phyloP scores from a whole-genome alignment of 2,797 vertebrate species.

The Malacoctenus gilli region DNA sequence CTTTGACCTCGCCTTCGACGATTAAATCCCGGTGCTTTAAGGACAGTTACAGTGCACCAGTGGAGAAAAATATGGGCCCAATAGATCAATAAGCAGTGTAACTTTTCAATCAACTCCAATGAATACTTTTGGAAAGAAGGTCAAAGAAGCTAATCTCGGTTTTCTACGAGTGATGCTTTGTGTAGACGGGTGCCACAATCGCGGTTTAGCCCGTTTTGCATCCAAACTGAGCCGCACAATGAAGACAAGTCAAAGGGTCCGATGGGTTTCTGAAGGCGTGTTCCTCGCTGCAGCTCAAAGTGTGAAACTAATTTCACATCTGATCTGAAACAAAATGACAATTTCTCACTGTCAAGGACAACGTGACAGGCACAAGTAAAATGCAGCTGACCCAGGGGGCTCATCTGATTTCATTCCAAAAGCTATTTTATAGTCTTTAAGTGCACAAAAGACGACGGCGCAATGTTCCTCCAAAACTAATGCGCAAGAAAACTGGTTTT shows the following conservation, averaged over 20 bases:
- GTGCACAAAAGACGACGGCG: conserved; percentile 24
- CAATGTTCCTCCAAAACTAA: conserved; percentile 16
- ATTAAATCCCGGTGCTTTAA: neutral
- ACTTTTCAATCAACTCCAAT: conserved; percentile 1
- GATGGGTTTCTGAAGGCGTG: neutral
- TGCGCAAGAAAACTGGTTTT: conserved; percentile 16
- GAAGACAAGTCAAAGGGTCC: conserved; percentile 29
- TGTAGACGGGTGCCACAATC: conserved; percentile 3
- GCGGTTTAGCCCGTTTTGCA: too few species aligned
- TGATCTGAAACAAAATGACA: conserved; percentile 32
- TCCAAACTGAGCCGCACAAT: too few species aligned
- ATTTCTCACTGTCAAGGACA: conserved; percentile 38
- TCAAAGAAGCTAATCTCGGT: conserved; percentile 2
- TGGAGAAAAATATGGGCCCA: neutral
- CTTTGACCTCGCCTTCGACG: neutral
- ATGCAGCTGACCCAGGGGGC: conserved; percentile 19
- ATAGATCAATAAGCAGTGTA: neutral
- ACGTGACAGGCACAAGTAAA: conserved; percentile 29
- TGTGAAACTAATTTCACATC: conserved; percentile 12
- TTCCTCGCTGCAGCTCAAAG: conserved; percentile 9
- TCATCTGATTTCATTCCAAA: conserved; percentile 29
- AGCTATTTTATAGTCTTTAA: conserved; percentile 26
- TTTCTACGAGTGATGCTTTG: conserved; percentile 19
- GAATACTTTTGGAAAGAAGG: conserved; percentile 13
- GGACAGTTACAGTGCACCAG: neutral